Conservation (phyloP, 2,797 vertebrate genomes). For the Merluccius polli region DNA sequence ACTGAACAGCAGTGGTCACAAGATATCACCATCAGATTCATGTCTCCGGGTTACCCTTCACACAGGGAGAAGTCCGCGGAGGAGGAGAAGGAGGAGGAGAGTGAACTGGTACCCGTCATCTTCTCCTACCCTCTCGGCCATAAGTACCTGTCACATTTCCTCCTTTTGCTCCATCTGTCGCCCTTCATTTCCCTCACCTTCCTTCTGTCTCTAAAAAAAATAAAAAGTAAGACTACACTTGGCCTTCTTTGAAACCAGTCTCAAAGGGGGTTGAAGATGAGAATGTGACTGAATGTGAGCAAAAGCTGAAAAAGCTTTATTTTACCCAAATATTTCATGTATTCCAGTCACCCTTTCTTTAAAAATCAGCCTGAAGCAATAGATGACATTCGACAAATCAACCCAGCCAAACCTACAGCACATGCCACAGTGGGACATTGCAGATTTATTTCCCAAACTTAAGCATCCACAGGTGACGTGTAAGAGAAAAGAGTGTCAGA, state of each 20-base stretch:
- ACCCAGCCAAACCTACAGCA: not conserved
- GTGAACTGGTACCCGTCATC: constrained; percentile 62
- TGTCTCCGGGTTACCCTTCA: constrained; percentile 74
- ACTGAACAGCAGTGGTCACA: constrained; percentile 68
- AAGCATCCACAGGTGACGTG: not conserved
- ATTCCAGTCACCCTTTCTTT: not conserved
- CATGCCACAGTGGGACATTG: not conserved
- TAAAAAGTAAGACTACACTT: not conserved
- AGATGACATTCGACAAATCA: not conserved
- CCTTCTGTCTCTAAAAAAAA: not conserved
- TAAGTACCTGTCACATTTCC: constrained; percentile 67
- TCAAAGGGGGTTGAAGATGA: not conserved
- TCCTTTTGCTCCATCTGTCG: constrained; percentile 49
- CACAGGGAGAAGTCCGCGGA: constrained; percentile 44
- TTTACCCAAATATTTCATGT: not conserved
- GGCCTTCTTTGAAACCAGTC: not conserved
- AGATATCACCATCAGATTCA: constrained; percentile 71
- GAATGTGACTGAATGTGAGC: not conserved
- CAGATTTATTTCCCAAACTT: not conserved
- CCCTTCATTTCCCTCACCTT: constrained; percentile 9
- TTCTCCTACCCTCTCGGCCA: constrained; percentile 53
- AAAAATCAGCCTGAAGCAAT: not conserved
- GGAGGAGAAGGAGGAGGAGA: constrained; percentile 49
- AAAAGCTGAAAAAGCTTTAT: not conserved
- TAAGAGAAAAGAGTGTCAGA: not conserved